A percentile compares a stretch with the other conserved stretches of the same genome.
These are phyloP conservation scores for Microplitis mediator DNA, from an alignment of 1,140 invertebrate genomes.

Conservation along the genomic window DNA sequence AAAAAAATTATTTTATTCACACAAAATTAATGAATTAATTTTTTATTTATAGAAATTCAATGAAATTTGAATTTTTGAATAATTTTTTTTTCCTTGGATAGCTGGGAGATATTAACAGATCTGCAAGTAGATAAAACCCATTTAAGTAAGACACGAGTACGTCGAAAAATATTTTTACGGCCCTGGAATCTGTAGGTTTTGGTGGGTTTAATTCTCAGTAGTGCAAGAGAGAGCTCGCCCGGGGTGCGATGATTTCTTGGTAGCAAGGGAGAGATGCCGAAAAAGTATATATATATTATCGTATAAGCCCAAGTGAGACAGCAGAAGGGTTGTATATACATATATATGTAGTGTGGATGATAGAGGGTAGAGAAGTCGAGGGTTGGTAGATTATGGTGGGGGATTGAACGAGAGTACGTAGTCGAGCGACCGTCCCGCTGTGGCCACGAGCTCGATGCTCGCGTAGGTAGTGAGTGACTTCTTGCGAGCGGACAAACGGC, in stretches of 20 bases:
- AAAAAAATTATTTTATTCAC: too few relatives aligned
- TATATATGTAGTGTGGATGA: conserved; percentile 42
- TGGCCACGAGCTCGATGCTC: conserved; percentile 60
- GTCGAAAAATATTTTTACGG: conserved; percentile 1
- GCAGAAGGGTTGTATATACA: conserved; percentile 21
- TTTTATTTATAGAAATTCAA: too few relatives aligned
- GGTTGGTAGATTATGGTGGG: conserved; percentile 9
- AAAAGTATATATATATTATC: too few relatives aligned
- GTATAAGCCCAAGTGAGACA: conserved; percentile 1
- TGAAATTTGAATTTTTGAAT: too few relatives aligned
- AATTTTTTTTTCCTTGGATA: too few relatives aligned
- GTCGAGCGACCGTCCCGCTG: conserved; percentile 61
- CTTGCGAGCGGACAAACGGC: conserved; percentile 46
- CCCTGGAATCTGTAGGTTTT: conserved; percentile 18
- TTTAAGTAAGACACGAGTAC: too few relatives aligned
- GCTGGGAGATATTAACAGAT: too few relatives aligned
- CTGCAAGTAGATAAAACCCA: too few relatives aligned
- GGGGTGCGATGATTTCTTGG: conserved; percentile 10
- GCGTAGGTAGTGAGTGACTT: conserved; percentile 59
- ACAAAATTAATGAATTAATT: too few relatives aligned
- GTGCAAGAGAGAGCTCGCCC: conserved; percentile 10
- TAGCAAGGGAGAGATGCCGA: background rate
- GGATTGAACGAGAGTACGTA: conserved; percentile 40
- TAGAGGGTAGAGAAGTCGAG: conserved; percentile 21
- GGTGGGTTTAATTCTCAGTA: background rate